These are phyloP conservation scores for Pachliopta kotzebuea DNA, from an alignment of 2,888 invertebrate genomes.

Conservation along the genomic window DNA sequence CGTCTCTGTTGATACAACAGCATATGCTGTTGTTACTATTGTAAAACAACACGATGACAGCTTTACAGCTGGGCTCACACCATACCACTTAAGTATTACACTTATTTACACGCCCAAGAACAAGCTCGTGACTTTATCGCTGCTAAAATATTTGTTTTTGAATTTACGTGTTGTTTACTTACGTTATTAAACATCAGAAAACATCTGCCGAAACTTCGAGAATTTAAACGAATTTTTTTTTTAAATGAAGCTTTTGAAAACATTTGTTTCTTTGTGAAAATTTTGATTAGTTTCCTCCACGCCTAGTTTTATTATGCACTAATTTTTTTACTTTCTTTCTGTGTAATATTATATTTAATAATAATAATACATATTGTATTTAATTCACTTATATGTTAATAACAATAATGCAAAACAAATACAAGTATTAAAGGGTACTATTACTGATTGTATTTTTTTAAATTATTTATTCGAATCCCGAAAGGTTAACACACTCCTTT, in stretches of 20 bases:
- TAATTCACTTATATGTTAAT: too few species aligned
- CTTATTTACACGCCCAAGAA: not conserved
- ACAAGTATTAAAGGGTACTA: too few species aligned
- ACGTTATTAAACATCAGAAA: not conserved
- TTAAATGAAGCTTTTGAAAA: too few species aligned
- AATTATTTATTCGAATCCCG: not conserved
- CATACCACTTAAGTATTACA: not conserved
- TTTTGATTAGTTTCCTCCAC: too few species aligned
- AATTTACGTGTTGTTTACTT: not conserved
- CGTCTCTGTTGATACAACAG: not conserved
- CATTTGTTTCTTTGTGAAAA: too few species aligned
- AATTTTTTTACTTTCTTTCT: too few species aligned
- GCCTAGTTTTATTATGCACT: too few species aligned
- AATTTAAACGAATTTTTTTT: too few species aligned
- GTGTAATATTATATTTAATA: too few species aligned
- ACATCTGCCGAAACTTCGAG: not conserved
- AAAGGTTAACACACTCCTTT: not conserved
- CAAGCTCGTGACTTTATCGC: not conserved
- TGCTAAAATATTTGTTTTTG: not conserved
- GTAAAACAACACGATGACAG: constrained; percentile 4
- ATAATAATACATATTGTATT: too few species aligned
- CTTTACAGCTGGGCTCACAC: constrained; percentile 5
- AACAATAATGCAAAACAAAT: too few species aligned
- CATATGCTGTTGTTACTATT: not conserved
- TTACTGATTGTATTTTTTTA: too few species aligned